These are phyloP conservation scores for Pocillopora grandis DNA, from an alignment of 92 coral and sea anemone species.

Conservation along the genomic window DNA sequence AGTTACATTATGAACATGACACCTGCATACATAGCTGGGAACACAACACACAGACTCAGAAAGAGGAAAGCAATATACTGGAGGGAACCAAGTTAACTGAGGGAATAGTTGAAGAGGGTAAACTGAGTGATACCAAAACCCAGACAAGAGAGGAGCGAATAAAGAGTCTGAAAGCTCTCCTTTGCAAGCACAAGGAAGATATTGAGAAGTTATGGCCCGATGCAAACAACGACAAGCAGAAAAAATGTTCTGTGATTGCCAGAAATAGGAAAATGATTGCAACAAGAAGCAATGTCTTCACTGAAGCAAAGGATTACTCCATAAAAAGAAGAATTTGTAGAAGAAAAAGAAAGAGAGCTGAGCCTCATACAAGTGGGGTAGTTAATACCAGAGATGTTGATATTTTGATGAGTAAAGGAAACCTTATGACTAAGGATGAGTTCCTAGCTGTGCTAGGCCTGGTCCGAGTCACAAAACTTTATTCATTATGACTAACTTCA, in stretches of 20 bases:
- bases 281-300: background rate
- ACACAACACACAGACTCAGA: background rate
- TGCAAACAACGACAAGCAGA: background rate
- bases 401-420: slow-evolving; percentile 27
- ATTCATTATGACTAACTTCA: background rate
- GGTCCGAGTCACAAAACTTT: slow-evolving; percentile 21
- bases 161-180: slow-evolving; percentile 3
- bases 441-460: slow-evolving; percentile 17
- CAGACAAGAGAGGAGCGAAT: slow-evolving; percentile 21
- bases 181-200: slow-evolving; percentile 31
- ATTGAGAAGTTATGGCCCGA: slow-evolving; percentile 11
- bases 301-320: background rate
- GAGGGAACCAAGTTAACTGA: too few species aligned
- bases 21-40: background rate
- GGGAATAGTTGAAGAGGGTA: too few species aligned
- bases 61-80: background rate
- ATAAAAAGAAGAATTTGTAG: slow-evolving; percentile 4
- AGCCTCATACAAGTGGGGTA: background rate
- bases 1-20: background rate
- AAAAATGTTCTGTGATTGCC: background rate
- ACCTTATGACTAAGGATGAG: slow-evolving; percentile 25
- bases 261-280: background rate
- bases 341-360: background rate
- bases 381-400: slow-evolving; percentile 18
- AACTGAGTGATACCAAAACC: background rate